Evolutionary conservation across 2,888 invertebrate species (phyloP), one percentile per base, ranked within the genome.

Genomic region (Chrysotoxum bicinctum): DNA sequence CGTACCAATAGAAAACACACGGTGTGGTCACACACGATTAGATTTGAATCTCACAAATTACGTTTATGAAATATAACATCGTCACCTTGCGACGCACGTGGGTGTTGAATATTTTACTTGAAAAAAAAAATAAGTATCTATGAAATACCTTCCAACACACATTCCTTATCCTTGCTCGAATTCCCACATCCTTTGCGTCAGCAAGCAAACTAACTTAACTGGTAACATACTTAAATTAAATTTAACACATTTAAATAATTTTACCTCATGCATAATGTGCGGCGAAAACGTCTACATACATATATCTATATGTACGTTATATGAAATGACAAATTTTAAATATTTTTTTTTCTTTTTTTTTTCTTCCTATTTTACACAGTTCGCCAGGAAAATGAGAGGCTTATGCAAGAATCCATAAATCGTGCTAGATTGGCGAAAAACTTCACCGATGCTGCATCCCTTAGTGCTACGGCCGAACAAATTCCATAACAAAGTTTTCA

Each of bases 301-400:
- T 9, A 43, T 19, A 43, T 4, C 3, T 16, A 23, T 60, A 5
- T 9, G 1, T 5, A 23, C 14, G 14, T 50, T 48, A 72, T 68
- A 43, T 7, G 50, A 76, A 50, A 62, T 50, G 26, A 26, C 23
- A 50, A 50, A 48, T 69, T 56, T 45, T 12, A 45, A 43, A 14
- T 32, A 12, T 16, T 16, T 76, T 60, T 19, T 35, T 54, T 56
- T 43, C 23, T 40, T 40, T 12, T 12, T 48, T 32, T 35, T 74
- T 64, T 78, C 78, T 56, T 76, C 88, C 85, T 90, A 87, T 89
- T 92, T 94, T 94, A 88, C 94, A 97, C 94, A 97, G 97, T 97
- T 92, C 96, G 97, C 89, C 96, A 96, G 93, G 96, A 97, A 93
- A 97, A 97, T 93, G 96, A 97, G 93, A 96, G 96, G 92, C 93